Evolutionary conservation across 2,113 vertebrate species (phyloP).

Genomic region (Ceratotherium simum): DNA sequence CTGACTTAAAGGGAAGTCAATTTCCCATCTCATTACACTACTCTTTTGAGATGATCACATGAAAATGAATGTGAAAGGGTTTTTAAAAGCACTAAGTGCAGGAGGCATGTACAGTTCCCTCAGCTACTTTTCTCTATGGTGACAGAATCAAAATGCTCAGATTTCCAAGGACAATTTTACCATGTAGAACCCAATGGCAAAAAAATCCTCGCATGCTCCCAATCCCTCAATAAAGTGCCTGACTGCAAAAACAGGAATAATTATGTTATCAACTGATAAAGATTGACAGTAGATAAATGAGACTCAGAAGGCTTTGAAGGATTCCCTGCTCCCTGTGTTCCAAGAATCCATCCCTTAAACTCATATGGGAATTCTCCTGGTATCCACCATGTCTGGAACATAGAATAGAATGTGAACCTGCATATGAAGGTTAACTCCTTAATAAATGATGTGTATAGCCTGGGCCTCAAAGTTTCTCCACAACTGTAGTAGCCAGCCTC

Average conservation of each 20-base stretch:
- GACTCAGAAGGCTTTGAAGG: constrained; percentile 43
- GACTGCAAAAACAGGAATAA: not conserved
- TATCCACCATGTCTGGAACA: not conserved
- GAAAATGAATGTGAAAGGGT: not conserved
- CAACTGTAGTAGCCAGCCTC: not conserved
- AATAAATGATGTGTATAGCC: not conserved
- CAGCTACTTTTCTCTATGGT: not conserved
- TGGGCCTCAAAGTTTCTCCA: not conserved
- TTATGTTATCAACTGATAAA: constrained; percentile 33
- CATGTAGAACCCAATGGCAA: not conserved
- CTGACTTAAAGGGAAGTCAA: not conserved
- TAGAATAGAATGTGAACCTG: not conserved
- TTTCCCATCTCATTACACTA: not conserved
- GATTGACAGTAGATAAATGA: constrained; percentile 13
- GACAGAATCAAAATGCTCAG: constrained; percentile 41
- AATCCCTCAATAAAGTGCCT: not conserved
- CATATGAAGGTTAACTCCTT: not conserved
- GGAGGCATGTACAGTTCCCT: not conserved
- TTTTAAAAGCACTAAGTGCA: constrained; percentile 52
- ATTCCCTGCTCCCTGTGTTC: not conserved
- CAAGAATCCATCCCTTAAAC: constrained; percentile 38
- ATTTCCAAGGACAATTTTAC: constrained; percentile 5
- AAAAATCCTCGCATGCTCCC: not conserved
- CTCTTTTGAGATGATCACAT: not conserved
- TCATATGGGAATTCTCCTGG: not conserved